Conservation (phyloP, 2,113 vertebrate genomes). For the Sylvia atricapilla region DNA sequence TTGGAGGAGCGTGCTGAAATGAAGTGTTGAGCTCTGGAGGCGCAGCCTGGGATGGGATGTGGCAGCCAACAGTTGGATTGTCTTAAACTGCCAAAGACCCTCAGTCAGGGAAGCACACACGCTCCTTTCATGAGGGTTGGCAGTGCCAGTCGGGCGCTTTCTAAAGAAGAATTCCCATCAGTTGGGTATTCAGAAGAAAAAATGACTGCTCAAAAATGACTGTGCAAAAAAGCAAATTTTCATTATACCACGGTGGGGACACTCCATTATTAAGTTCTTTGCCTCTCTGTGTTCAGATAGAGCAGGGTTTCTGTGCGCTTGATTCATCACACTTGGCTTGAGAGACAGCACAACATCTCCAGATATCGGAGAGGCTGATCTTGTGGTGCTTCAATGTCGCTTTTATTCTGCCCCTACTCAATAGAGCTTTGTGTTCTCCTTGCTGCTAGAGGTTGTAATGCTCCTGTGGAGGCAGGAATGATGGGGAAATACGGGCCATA, state of each 20-base stretch:
- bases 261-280: slow-evolving; percentile 52
- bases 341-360: slow-evolving; percentile 59
- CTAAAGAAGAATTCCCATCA: slow-evolving; percentile 53
- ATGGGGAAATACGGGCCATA: not conserved
- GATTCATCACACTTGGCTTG: slow-evolving; percentile 63
- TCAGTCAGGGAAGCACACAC: slow-evolving; percentile 51
- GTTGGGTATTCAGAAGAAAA: slow-evolving; percentile 43
- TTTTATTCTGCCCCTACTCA: slow-evolving; percentile 46
- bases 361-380: slow-evolving; percentile 50
- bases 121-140: slow-evolving; percentile 40
- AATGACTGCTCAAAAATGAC: slow-evolving; percentile 59
- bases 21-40: slow-evolving; percentile 5
- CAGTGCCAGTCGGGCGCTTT: not conserved
- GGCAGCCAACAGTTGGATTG: slow-evolving; percentile 49
- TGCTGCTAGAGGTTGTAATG: not conserved
- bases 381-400: slow-evolving; percentile 52
- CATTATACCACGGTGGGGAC: not conserved
- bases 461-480: not conserved
- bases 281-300: slow-evolving; percentile 53
- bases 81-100: slow-evolving; percentile 28
- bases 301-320: slow-evolving; percentile 19
- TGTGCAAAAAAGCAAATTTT: slow-evolving; percentile 57
- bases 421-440: slow-evolving; percentile 47
- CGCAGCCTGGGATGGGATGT: not conserved
- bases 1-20: not conserved